phyloP scores from a whole-genome alignment of 2,113 vertebrate genomes.

The cat (Felis catus) region DNA sequence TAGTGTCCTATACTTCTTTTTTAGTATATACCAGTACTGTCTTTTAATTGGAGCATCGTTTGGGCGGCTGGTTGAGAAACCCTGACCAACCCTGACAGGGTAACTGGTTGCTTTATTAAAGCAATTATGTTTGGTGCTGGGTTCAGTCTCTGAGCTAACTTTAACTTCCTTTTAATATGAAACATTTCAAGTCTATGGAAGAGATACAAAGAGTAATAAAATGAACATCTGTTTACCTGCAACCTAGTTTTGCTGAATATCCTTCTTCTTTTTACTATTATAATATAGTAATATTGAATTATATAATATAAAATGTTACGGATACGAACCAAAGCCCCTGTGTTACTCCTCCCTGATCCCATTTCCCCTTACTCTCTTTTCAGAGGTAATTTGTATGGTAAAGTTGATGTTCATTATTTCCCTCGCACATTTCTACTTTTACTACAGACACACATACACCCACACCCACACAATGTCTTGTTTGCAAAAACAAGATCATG shows the following conservation, averaged over 20 bases:
- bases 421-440: slow-evolving; percentile 31
- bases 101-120: background rate
- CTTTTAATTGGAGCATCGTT: slow-evolving; percentile 28
- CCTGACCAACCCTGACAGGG: background rate
- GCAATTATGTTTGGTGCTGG: background rate
- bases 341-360: background rate
- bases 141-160: background rate
- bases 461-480: background rate
- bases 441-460: background rate
- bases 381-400: background rate
- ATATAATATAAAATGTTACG: background rate
- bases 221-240: background rate
- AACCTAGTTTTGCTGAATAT: slow-evolving; percentile 33
- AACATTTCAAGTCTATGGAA: slow-evolving; percentile 17
- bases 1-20: background rate
- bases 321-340: background rate
- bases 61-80: background rate
- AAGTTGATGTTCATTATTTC: slow-evolving; percentile 4
- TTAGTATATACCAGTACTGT: background rate
- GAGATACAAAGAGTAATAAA: background rate
- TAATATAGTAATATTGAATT: background rate
- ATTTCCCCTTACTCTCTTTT: background rate
- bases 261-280: slow-evolving; percentile 26
- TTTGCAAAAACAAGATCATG: slow-evolving; percentile 7
- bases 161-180: background rate